Evolutionary conservation across 2,113 vertebrate genomes (phyloP).

Genomic region (Sminthopsis crassicaudata): DNA sequence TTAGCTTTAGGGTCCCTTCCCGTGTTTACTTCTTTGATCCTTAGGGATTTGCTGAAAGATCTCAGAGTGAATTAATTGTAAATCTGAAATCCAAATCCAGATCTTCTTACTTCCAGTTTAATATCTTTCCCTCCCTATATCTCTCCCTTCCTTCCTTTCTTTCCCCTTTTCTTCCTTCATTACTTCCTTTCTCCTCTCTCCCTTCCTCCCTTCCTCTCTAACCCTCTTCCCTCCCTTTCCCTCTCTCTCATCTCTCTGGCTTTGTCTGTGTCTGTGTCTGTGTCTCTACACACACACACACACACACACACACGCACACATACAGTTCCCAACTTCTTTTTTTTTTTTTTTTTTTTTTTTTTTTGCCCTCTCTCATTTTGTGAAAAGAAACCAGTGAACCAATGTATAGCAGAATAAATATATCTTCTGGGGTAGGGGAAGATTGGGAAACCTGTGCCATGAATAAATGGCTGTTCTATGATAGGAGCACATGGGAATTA

Average conservation of each 20-base stretch:
- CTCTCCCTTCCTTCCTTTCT: too few species aligned
- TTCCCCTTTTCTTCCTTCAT: too few species aligned
- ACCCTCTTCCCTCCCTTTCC: too few species aligned
- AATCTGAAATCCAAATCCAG: not conserved
- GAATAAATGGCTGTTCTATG: not conserved
- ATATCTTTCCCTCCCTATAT: not conserved
- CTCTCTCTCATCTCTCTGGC: too few species aligned
- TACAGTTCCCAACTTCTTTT: not conserved
- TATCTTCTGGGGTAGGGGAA: not conserved
- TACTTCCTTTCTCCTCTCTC: too few species aligned
- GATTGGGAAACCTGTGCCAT: not conserved
- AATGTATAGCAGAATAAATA: not conserved
- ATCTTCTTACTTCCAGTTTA: not conserved
- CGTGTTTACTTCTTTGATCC: not conserved
- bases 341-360: not conserved
- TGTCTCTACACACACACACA: not conserved
- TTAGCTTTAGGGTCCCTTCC: not conserved
- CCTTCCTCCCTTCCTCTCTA: too few species aligned
- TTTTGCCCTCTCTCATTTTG: not conserved
- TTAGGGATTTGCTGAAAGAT: not conserved
- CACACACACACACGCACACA: not conserved
- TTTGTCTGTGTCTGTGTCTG: rapidly evolving
- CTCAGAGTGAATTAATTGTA: not conserved
- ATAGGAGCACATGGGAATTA: not conserved
- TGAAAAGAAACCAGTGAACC: not conserved